Percentiles rank a stretch among this genome's conserved stretches.
Evolutionary conservation across 2,888 invertebrate species (phyloP).

Genomic region (Holacanthella duospinosa): DNA sequence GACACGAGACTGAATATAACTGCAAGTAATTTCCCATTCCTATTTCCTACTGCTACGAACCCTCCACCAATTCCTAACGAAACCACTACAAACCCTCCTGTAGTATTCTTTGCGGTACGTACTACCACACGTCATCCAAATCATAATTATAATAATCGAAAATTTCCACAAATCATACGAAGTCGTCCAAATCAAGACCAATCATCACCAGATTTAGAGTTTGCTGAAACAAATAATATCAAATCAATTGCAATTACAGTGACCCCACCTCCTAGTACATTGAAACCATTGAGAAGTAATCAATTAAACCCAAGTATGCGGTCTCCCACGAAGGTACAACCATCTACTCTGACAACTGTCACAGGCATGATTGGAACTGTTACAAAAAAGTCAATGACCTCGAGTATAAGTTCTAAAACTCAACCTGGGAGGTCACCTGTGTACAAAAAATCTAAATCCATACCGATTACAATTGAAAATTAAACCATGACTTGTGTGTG

Average conservation of each 20-base stretch:
- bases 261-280: conserved; percentile 23
- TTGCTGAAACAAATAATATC: conserved; percentile 27
- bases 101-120: conserved; percentile 8
- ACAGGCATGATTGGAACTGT: not conserved
- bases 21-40: conserved; percentile 13
- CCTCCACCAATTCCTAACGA: not conserved
- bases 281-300: not conserved
- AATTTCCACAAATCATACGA: not conserved
- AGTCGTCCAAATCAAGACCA: not conserved
- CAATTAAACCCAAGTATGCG: too few relatives aligned
- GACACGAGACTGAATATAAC: conserved; percentile 23
- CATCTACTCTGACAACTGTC: not conserved
- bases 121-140: conserved; percentile 22
- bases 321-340: not conserved
- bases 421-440: not conserved
- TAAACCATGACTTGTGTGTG: not conserved
- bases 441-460: not conserved
- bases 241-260: conserved; percentile 34
- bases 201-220: conserved; percentile 21
- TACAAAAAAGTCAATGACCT: not conserved
- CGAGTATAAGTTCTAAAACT: not conserved
- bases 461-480: too few relatives aligned
- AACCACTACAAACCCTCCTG: conserved; percentile 7
- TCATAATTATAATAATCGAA: conserved; percentile 26
- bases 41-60: not conserved